A percentile compares a stretch with the other conserved stretches of the same genome.
Conservation (phyloP, 1,140 invertebrate species). For the Lordiphosa collinella region DNA sequence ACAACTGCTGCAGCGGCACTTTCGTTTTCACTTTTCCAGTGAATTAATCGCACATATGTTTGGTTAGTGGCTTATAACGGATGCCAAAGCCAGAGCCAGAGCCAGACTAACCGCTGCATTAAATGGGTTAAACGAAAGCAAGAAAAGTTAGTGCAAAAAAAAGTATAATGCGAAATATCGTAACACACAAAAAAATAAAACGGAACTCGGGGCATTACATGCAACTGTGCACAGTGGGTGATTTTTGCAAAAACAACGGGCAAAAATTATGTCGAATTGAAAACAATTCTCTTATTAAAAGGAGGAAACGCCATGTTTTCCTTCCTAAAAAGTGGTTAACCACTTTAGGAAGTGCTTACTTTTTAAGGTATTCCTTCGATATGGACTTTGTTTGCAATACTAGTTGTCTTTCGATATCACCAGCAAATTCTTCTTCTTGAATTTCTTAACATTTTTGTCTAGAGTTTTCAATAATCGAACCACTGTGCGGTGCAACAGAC, state of each 20-base stretch:
- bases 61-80: conserved; percentile 40
- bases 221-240: neutral
- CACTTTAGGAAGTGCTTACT: no score
- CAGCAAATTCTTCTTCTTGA: no score
- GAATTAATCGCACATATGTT: conserved; percentile 56
- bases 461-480: no score
- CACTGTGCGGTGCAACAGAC: neutral
- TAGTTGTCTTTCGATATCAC: no score
- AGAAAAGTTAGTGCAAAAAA: conserved; percentile 33
- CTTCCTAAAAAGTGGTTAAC: no score
- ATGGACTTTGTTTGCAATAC: no score
- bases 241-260: no score
- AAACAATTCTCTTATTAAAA: no score
- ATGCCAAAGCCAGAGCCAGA: conserved; percentile 32
- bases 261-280: no score
- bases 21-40: conserved; percentile 77
- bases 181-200: conserved; percentile 36
- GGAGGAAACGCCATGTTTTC: no score
- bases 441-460: no score
- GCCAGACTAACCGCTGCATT: conserved; percentile 26
- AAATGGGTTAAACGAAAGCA: conserved; percentile 78
- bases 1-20: conserved; percentile 46
- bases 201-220: conserved; percentile 36
- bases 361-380: no score
- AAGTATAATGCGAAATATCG: conserved; percentile 53